Evolutionary conservation across 1,140 invertebrate species (phyloP).

Genomic region (Anthonomus grandis): DNA sequence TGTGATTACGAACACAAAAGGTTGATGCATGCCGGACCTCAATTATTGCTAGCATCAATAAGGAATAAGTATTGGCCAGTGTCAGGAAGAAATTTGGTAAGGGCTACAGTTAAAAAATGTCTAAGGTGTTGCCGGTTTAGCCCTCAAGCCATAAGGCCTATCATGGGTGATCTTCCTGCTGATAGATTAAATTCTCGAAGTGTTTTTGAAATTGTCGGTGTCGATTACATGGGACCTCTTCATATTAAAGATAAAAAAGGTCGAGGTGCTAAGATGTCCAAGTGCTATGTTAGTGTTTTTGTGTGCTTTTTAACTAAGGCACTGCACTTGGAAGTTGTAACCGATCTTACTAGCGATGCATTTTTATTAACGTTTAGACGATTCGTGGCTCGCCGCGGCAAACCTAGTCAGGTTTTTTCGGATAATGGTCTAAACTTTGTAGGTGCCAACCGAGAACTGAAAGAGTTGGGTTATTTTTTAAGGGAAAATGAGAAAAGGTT

Average conservation of each 20-base stretch:
- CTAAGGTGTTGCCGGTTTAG: too few relatives aligned
- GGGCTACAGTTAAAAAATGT: too few relatives aligned
- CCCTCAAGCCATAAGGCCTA: too few relatives aligned
- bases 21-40: too few relatives aligned
- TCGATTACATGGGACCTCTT: conserved; percentile 7
- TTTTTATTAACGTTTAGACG: conserved; percentile 5
- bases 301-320: conserved; percentile 10
- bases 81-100: too few relatives aligned
- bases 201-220: neutral
- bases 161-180: neutral
- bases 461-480: conserved; percentile 3
- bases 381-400: conserved; percentile 11
- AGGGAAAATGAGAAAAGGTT: neutral
- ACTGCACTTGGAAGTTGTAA: neutral
- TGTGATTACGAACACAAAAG: too few relatives aligned
- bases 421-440: conserved; percentile 25
- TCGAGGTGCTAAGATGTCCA: neutral
- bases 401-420: conserved; percentile 12
- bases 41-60: too few relatives aligned
- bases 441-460: conserved; percentile 15
- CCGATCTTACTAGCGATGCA: neutral
- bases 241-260: neutral
- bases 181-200: neutral
- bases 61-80: too few relatives aligned
- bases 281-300: conserved; percentile 9